These are phyloP conservation scores for Neoaliturus tenellus DNA, from an alignment of 2,888 invertebrate genomes.

Conservation along the genomic window DNA sequence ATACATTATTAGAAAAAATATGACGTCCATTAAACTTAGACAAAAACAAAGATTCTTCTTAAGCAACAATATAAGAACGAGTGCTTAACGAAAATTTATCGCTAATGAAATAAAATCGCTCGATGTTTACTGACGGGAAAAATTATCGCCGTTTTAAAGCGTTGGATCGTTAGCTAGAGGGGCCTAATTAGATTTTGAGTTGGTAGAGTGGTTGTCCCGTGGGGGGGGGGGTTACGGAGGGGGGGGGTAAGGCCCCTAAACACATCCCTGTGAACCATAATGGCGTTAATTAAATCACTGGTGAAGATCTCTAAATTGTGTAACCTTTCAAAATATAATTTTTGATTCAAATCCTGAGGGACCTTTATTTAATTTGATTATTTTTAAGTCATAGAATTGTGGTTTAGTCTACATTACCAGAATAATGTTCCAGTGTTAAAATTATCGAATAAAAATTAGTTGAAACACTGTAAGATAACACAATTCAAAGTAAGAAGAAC, in stretches of 20 bases:
- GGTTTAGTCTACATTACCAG: too few relatives aligned
- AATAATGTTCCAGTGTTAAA: too few relatives aligned
- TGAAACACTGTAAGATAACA: too few relatives aligned
- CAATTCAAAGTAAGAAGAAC: too few relatives aligned
- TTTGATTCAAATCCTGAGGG: too few relatives aligned
- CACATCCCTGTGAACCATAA: slow-evolving; percentile 17
- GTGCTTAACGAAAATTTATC: neutral
- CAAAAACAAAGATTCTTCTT: too few relatives aligned
- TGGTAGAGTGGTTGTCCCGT: neutral
- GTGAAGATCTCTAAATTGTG: neutral
- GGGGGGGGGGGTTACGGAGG: neutral
- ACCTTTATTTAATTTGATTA: too few relatives aligned
- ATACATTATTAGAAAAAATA: too few relatives aligned
- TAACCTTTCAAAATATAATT: neutral
- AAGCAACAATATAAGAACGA: too few relatives aligned
- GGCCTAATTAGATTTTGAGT: slow-evolving; percentile 44
- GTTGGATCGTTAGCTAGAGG: slow-evolving; percentile 42
- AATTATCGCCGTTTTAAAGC: slow-evolving; percentile 43
- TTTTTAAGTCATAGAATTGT: too few relatives aligned
- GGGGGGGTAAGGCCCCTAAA: slow-evolving; percentile 5
- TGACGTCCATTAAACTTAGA: too few relatives aligned
- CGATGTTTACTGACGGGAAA: neutral
- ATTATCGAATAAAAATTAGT: too few relatives aligned
- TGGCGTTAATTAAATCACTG: neutral
- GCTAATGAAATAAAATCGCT: slow-evolving; percentile 23